phyloP scores from a whole-genome alignment of 2,888 invertebrate species.

The Auanema freiburgensis region DNA sequence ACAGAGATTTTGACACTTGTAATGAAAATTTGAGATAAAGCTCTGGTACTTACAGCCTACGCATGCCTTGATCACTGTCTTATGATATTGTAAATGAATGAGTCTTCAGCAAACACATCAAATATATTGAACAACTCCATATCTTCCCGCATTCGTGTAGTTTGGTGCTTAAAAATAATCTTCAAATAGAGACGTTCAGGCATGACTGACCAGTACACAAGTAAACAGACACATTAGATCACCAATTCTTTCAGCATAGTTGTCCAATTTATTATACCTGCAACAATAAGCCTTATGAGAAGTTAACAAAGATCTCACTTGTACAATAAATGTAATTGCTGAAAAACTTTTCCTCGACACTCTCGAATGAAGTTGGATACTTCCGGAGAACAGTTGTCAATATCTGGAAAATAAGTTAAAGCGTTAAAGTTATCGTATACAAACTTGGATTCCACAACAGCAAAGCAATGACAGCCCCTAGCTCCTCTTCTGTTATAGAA shows the following conservation, averaged over 20 bases:
- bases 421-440: background rate
- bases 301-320: conserved; percentile 8
- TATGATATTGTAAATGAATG: conserved; percentile 27
- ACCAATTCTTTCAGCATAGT: conserved; percentile 26
- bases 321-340: conserved; percentile 26
- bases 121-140: conserved; percentile 30
- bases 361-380: conserved; percentile 21
- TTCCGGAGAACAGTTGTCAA: conserved; percentile 21
- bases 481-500: conserved; percentile 23
- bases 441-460: conserved; percentile 28
- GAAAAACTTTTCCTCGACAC: conserved; percentile 23
- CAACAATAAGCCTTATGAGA: background rate
- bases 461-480: conserved; percentile 26
- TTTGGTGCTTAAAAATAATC: conserved; percentile 22
- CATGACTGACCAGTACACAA: conserved; percentile 21
- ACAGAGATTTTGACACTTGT: too few species aligned
- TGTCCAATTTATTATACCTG: conserved; percentile 23
- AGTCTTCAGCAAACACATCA: conserved; percentile 23
- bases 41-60: too few species aligned
- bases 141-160: conserved; percentile 30
- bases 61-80: too few species aligned
- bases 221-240: conserved; percentile 31
- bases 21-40: too few species aligned
- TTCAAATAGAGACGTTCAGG: conserved; percentile 4
- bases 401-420: conserved; percentile 19